A percentile compares a stretch with the other conserved stretches of the same genome.
These are phyloP conservation scores for Lithobates sylvaticus DNA, from an alignment of 2,797 vertebrate genomes.

Conservation along the genomic window DNA sequence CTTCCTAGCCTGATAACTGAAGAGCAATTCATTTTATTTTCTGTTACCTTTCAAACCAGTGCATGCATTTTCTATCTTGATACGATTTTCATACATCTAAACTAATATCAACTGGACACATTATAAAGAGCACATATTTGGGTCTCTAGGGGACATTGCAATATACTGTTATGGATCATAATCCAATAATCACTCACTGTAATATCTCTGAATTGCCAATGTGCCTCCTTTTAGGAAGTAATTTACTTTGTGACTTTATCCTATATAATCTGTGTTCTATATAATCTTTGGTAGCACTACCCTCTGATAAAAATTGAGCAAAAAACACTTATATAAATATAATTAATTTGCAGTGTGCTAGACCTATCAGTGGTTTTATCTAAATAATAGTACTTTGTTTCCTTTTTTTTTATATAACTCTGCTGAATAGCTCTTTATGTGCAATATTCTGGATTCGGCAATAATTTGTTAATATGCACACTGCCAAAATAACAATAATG, in stretches of 20 bases:
- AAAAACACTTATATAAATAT: no score
- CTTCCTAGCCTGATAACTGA: background rate
- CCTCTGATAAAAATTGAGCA: no score
- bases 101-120: background rate
- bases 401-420: no score
- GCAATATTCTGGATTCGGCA: no score
- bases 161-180: background rate
- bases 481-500: no score
- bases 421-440: no score
- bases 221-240: background rate
- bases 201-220: no score
- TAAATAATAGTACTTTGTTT: background rate
- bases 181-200: no score
- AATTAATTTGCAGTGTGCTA: background rate
- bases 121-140: background rate
- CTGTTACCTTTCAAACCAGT: background rate
- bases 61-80: no score
- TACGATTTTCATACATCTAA: background rate
- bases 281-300: background rate
- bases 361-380: background rate
- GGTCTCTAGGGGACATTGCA: background rate
- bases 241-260: background rate
- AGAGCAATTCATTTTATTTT: background rate
- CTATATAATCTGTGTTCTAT: background rate
- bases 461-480: no score